Evolutionary conservation across 2,113 vertebrate genomes (phyloP).

Genomic region (Taxidea taxus): DNA sequence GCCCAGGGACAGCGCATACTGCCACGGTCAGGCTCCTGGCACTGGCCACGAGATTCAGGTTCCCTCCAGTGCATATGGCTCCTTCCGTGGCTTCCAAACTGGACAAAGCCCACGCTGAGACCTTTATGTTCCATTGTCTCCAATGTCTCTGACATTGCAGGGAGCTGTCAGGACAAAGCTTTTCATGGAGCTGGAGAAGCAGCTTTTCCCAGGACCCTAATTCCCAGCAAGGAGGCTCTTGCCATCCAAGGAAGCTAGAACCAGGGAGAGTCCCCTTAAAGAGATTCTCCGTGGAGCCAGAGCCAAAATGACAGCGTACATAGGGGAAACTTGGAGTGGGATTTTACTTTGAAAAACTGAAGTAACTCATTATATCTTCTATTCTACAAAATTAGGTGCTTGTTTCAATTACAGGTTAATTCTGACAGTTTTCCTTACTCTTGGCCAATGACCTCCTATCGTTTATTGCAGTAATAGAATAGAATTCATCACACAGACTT

Average conservation of each 20-base stretch:
- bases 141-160: not conserved
- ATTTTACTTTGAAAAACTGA: not conserved
- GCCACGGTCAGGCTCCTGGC: not conserved
- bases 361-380: not conserved
- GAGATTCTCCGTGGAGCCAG: not conserved
- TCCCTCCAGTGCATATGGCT: not conserved
- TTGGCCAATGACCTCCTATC: not conserved
- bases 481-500: not conserved
- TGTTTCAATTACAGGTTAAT: not conserved
- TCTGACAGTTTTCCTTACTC: not conserved
- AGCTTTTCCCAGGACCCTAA: not conserved
- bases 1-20: not conserved
- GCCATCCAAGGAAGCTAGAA: not conserved
- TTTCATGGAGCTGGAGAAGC: not conserved
- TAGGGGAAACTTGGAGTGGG: rapidly evolving
- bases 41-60: rapidly evolving
- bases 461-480: not conserved
- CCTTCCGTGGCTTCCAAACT: not conserved
- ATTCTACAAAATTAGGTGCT: not conserved
- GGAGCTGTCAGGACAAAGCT: not conserved
- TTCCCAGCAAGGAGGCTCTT: not conserved
- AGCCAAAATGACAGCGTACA: not conserved
- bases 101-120: not conserved
- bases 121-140: not conserved
- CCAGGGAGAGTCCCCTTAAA: not conserved